Evolutionary conservation across 2,888 invertebrate genomes (phyloP), one percentile per base, ranked within the genome.

Genomic region (Chymomyza fuscimana): DNA sequence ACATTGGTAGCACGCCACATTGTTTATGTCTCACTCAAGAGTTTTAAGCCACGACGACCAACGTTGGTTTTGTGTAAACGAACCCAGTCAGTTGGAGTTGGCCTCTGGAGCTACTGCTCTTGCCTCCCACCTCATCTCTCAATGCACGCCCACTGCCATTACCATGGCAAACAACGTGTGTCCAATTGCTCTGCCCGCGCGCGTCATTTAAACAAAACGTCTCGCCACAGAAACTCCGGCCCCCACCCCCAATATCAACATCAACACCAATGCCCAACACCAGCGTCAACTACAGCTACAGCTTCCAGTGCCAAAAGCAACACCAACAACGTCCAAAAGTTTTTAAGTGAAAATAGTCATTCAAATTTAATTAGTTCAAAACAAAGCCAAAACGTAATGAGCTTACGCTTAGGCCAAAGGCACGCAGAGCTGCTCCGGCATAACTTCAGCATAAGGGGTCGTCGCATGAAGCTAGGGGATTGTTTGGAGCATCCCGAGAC

Each of bases 261-360:
- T 15, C 69, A 72, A 46, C 19, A 66, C 12, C 67, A 70, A 67
- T 60, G 67, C 40, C 10, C 73, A 64, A 63, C 36, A 56, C 16
- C 65, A 59, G 46, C 50, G 52, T 12, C 40, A 46, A 32, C 32
- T 46, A 61, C 67, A 67, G 50, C 51, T 60, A 61, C 58, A 65
- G 32, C 32, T 32, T 32, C 2, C 32, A 32, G 56, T 15, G 19
- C 32, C 63, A 65, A 61, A 76, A 73, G 60, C 67, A 76, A 67
- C 74, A 75, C 72, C 73, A 70, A 70, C 63, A 71, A 68, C 66
- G 76, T 80, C 74, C 76, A 74, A 82, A 88, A 87, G 74, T 86
- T 86, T 89, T 87, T 87, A 87, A 89, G 89, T 89, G 88, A 87
- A 87, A 89, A 86, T 89, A 86, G 89, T 86, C 85, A 86, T 86